Conservation (phyloP, 2,888 invertebrate genomes). For the Leptinotarsa juncta region DNA sequence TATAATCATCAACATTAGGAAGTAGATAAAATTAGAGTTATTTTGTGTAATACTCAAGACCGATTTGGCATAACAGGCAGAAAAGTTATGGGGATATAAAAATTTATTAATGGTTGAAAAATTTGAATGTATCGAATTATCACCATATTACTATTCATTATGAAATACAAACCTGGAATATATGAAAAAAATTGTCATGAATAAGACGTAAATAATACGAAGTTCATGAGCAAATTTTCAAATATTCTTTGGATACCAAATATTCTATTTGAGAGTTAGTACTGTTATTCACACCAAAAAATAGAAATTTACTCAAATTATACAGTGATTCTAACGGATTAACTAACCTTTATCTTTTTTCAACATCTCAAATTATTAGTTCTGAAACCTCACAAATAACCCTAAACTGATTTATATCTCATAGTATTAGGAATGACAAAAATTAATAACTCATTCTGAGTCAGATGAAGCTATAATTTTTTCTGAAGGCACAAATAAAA, state of each 20-base stretch:
- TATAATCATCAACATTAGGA: slow-evolving; percentile 62
- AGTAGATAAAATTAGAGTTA: too few relatives aligned
- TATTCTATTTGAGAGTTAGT: not conserved
- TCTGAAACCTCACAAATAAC: too few relatives aligned
- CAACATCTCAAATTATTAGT: too few relatives aligned
- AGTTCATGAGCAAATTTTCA: not conserved
- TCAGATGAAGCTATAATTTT: too few relatives aligned
- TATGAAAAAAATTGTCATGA: not conserved
- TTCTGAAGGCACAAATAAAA: too few relatives aligned
- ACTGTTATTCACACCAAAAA: not conserved
- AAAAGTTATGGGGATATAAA: not conserved
- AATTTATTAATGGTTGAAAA: not conserved
- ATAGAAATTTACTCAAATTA: not conserved
- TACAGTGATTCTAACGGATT: too few relatives aligned
- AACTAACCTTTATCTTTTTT: too few relatives aligned
- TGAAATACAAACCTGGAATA: not conserved
- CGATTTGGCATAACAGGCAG: too few relatives aligned
- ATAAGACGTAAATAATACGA: not conserved
- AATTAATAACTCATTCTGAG: too few relatives aligned
- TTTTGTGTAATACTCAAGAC: too few relatives aligned
- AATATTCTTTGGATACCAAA: not conserved
- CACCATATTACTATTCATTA: not conserved
- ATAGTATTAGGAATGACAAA: too few relatives aligned
- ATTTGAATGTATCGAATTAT: not conserved
- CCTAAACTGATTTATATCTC: too few relatives aligned